Conservation (phyloP, 2,888 invertebrate species). For the Leptopilina syphax region DNA sequence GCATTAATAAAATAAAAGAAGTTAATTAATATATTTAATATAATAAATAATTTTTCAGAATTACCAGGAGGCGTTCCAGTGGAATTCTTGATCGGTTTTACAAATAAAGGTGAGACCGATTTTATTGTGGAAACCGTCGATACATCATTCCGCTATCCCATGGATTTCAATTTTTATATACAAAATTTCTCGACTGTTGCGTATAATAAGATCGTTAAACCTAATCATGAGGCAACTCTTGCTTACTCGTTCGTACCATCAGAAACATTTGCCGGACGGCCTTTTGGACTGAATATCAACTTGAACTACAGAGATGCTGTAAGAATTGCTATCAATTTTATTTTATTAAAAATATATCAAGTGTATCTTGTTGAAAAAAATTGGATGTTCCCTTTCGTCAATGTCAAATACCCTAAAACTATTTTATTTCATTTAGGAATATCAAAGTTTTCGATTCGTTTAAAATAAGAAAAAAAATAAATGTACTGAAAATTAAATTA, state of each 20-base stretch:
- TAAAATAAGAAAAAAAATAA: no score
- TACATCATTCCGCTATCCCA: conserved; percentile 98
- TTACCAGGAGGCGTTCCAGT: conserved; percentile 94
- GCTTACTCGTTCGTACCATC: conserved; percentile 96
- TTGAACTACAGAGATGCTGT: conserved; percentile 90
- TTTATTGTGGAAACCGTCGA: conserved; percentile 95
- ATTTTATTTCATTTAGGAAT: no score
- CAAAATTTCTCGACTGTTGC: conserved; percentile 97
- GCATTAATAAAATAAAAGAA: conserved; percentile 5
- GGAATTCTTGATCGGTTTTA: conserved; percentile 97
- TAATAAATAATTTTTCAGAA: conserved; percentile 79
- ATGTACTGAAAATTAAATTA: no score
- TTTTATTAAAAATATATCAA: no score
- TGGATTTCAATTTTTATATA: conserved; percentile 98
- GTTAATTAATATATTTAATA: conserved; percentile 27
- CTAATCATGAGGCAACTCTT: conserved; percentile 95
- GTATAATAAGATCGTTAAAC: conserved; percentile 92
- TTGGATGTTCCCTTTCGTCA: no score
- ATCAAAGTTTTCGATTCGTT: no score
- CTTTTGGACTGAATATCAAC: conserved; percentile 96
- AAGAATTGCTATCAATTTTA: conserved; percentile 43
- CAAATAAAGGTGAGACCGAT: conserved; percentile 94
- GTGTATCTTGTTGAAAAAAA: no score
- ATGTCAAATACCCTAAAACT: no score
- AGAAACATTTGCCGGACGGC: conserved; percentile 97